phyloP scores from a whole-genome alignment of 2,888 invertebrate species.

The Leucophenga montana region DNA sequence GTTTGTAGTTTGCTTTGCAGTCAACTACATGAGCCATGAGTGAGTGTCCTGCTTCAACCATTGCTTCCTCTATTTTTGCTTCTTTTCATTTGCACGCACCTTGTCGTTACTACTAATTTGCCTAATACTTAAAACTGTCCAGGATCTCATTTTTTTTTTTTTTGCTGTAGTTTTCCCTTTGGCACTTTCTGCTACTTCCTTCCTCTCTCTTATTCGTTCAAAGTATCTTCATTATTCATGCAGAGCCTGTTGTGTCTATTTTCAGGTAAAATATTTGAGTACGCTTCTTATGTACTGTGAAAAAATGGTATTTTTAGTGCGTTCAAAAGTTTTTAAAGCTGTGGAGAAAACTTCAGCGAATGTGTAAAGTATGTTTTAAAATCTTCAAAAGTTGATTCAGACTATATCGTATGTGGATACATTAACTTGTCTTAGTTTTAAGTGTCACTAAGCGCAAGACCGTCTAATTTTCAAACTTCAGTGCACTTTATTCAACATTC shows the following conservation, averaged over 20 bases:
- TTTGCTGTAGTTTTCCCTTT: neutral
- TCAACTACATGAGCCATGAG: neutral
- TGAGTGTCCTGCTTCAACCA: slow-evolving; percentile 17
- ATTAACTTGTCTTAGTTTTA: too few relatives aligned
- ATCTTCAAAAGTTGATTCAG: too few relatives aligned
- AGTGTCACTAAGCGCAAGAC: too few relatives aligned
- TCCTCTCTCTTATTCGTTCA: neutral
- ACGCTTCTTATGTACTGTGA: too few relatives aligned
- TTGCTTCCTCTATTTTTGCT: slow-evolving; percentile 27
- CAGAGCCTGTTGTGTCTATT: neutral
- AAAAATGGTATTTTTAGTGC: too few relatives aligned
- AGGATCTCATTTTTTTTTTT: neutral
- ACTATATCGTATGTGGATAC: too few relatives aligned
- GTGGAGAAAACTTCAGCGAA: too few relatives aligned
- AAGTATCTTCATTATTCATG: slow-evolving; percentile 7
- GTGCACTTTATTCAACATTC: too few relatives aligned
- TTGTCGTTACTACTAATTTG: slow-evolving; percentile 11
- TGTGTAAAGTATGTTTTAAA: too few relatives aligned
- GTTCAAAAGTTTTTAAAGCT: too few relatives aligned
- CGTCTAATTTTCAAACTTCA: too few relatives aligned
- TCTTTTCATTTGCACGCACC: neutral
- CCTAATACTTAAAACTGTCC: slow-evolving; percentile 11
- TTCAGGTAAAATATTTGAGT: neutral
- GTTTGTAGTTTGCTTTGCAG: neutral
- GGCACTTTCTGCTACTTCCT: neutral